These are phyloP conservation scores for Euphydryas editha DNA, from an alignment of 2,888 invertebrate genomes.

Conservation along the genomic window DNA sequence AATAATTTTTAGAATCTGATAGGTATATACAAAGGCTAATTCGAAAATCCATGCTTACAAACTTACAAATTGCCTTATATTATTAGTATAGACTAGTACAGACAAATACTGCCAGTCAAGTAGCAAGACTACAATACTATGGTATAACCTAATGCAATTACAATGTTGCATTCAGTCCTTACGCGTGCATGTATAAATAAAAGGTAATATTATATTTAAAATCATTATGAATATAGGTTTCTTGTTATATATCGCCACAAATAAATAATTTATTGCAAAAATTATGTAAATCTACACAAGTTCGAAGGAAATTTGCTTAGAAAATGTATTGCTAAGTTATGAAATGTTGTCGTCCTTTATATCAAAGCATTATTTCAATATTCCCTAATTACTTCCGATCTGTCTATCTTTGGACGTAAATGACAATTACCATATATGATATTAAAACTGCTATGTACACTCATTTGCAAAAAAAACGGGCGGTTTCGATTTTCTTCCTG, in stretches of 20 bases:
- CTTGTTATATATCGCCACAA: neutral
- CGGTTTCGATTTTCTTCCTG: too few species aligned
- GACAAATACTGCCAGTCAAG: neutral
- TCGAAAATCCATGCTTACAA: too few species aligned
- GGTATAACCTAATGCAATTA: neutral
- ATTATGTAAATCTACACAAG: neutral
- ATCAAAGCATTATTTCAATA: neutral
- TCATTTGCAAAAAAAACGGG: too few species aligned
- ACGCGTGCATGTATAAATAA: neutral
- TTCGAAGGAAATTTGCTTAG: conserved; percentile 4
- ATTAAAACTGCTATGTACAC: too few species aligned
- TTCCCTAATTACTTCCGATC: neutral
- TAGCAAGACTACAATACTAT: neutral
- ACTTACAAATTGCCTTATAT: too few species aligned
- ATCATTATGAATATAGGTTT: neutral
- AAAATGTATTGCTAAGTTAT: neutral
- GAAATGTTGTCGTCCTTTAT: conserved; percentile 10
- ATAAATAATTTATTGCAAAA: conserved; percentile 8
- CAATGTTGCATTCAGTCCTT: neutral
- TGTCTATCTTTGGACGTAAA: conserved; percentile 20
- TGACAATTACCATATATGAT: conserved; percentile 21
- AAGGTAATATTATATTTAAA: neutral
- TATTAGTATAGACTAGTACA: too few species aligned
- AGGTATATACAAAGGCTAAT: too few species aligned
- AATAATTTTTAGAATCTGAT: too few species aligned